Percentiles rank a stretch among this genome's conserved stretches.
phyloP scores from a whole-genome alignment of 2,113 vertebrate species.

The Chunga burmeisteri region DNA sequence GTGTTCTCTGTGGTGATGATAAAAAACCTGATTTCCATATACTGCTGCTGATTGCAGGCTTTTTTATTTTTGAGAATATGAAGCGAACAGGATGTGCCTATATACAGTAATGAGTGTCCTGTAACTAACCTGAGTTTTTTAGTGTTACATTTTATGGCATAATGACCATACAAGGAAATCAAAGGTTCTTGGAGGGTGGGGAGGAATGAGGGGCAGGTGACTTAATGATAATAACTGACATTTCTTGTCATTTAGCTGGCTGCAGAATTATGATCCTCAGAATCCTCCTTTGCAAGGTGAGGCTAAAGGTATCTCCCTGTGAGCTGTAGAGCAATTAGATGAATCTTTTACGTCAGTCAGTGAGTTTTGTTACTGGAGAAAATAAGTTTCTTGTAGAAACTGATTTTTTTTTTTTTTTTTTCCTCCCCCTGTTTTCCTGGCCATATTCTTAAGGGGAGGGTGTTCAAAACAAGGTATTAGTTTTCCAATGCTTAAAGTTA shows the following conservation, averaged over 20 bases:
- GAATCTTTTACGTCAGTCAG: neutral
- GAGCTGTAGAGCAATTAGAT: neutral
- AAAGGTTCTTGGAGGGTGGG: neutral
- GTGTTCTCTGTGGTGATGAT: neutral
- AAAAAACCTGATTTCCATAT: fast-evolving
- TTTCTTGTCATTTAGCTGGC: slow-evolving; percentile 24
- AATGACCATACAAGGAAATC: neutral
- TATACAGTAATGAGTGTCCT: fast-evolving
- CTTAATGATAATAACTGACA: neutral
- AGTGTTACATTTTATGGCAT: fast-evolving
- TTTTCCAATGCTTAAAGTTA: neutral
- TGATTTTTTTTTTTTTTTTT: neutral
- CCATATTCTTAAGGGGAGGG: fast-evolving
- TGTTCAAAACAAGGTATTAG: neutral
- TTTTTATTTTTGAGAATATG: neutral
- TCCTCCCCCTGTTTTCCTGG: neutral
- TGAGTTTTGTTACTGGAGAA: neutral
- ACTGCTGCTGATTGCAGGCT: neutral
- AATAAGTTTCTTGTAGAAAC: neutral
- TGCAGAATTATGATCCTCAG: neutral
- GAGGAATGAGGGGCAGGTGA: neutral
- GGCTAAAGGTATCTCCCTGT: neutral
- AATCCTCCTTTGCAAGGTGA: slow-evolving; percentile 44
- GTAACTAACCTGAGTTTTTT: neutral
- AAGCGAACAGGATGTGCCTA: too few relatives aligned